phyloP scores from a whole-genome alignment of 1,140 invertebrate species.

The Geopemphigus sp. region DNA sequence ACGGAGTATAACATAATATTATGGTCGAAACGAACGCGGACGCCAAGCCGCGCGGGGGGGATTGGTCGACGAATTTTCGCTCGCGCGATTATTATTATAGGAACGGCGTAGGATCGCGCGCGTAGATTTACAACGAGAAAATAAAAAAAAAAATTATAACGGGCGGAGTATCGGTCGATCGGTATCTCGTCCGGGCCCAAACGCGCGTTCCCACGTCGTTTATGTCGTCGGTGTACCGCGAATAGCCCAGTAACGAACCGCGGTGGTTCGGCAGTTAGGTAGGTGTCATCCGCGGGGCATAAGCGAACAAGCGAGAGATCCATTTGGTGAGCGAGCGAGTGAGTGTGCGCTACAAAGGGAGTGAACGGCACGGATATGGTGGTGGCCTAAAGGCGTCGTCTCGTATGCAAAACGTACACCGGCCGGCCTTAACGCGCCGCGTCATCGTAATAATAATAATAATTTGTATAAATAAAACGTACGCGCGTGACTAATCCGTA shows the following conservation, averaged over 20 bases:
- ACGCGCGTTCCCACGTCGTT: conserved; percentile 9
- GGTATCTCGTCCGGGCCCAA: background rate
- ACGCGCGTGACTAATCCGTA: conserved; percentile 1
- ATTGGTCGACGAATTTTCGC: too few relatives aligned
- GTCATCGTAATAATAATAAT: conserved; percentile 21
- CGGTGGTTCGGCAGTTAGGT: background rate
- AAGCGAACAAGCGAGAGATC: background rate
- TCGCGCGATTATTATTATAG: too few relatives aligned
- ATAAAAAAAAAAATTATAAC: too few relatives aligned
- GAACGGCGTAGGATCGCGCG: too few relatives aligned
- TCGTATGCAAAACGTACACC: conserved; percentile 11
- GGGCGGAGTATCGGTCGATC: conserved; percentile 5
- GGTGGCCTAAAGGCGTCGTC: background rate
- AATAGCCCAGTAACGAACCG: conserved; percentile 16
- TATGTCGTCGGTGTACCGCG: background rate
- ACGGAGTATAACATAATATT: too few relatives aligned
- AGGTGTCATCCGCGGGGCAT: conserved; percentile 27
- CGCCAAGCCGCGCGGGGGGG: too few relatives aligned
- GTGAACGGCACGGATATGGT: background rate
- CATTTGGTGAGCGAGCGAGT: background rate
- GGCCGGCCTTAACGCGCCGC: background rate
- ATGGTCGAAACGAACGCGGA: too few relatives aligned
- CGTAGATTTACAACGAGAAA: too few relatives aligned
- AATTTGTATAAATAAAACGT: conserved; percentile 32
- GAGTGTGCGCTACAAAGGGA: background rate